These are phyloP conservation scores for Trichoplusia ni DNA, from an alignment of 1,140 invertebrate species.

Conservation along the genomic window DNA sequence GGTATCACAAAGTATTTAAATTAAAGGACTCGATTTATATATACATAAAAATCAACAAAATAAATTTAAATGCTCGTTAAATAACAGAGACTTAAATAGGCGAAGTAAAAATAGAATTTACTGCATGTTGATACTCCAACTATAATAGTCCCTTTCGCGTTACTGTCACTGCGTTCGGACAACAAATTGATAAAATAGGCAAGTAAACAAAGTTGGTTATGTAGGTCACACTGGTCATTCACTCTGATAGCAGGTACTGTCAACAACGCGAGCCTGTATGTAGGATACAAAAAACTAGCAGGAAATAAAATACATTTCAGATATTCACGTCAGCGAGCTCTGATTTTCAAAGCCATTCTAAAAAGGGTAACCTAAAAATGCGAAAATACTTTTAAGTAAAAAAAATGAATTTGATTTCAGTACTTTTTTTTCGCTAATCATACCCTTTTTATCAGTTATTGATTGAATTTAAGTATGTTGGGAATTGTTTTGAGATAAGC, in stretches of 20 bases:
- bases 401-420: too few species aligned
- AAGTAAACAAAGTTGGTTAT: conserved; percentile 7
- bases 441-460: too few species aligned
- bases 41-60: neutral
- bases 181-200: conserved; percentile 6
- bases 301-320: too few species aligned
- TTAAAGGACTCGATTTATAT: neutral
- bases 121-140: conserved; percentile 3
- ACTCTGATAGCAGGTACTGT: neutral
- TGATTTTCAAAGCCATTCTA: too few species aligned
- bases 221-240: conserved; percentile 20
- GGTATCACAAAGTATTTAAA: neutral
- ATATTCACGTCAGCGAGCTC: too few species aligned
- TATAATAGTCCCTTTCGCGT: neutral
- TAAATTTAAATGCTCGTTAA: conserved; percentile 26
- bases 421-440: too few species aligned
- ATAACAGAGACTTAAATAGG: conserved; percentile 25
- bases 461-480: conserved; percentile 4
- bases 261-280: too few species aligned
- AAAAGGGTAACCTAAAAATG: too few species aligned
- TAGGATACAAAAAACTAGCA: too few species aligned
- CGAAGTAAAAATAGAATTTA: conserved; percentile 32
- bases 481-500: conserved; percentile 17
- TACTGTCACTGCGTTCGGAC: neutral
- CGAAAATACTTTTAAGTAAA: too few species aligned